Base-by-base conservation (phyloP, 2,797 vertebrate genomes). In the Enteromius mattozi region DNA sequence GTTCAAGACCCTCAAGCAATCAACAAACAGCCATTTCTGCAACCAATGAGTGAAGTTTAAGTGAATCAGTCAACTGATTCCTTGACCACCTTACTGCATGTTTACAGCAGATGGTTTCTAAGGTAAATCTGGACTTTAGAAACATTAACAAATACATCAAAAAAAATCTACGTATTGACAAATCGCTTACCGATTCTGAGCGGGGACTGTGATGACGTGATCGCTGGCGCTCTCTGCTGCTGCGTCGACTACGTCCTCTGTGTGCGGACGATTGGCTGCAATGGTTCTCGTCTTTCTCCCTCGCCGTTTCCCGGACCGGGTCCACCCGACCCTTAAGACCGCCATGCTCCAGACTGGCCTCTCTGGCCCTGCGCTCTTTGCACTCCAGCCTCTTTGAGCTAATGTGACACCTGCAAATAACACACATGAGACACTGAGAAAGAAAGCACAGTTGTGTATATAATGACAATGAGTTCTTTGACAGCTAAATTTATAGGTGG, bases 241-340 rank as follows among this genome's bases (percentile, higher is more conserved):
- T 95, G 90, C 91, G 94, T 85, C 93, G 92, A 90, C 94, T 90
- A 14, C 79, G 84, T 9, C 82, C 85, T 33, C 86, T 89, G 88
- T 85, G 92, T 87, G 93, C 94, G 30, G 94, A 96, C 85, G 95
- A 96, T 91, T 96, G 95, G 93, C 95, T 96, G 94, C 94, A 95
- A 89, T 96, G 94, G 83, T 92, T 93, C 92, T 84, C 85, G 91
- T 94, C 93, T 93, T 93, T 94, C 61, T 83, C 84, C 9, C 66
- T 78, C 54, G 85, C 85, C 4, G 42, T 65, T 30, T 54, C 82
- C 17, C 65, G 66, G 63, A 49, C 40, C 4, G 61, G 79, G n/a
- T 77, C 66, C 9, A 72, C 45, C 17, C 33, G 56, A 59, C 59
- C 78, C 42, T 75, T 85, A 80, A 76, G 65, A 2, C 35, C 24